phyloP scores from a whole-genome alignment of 2,888 invertebrate species.

The Marasmarcha lunaedactyla region DNA sequence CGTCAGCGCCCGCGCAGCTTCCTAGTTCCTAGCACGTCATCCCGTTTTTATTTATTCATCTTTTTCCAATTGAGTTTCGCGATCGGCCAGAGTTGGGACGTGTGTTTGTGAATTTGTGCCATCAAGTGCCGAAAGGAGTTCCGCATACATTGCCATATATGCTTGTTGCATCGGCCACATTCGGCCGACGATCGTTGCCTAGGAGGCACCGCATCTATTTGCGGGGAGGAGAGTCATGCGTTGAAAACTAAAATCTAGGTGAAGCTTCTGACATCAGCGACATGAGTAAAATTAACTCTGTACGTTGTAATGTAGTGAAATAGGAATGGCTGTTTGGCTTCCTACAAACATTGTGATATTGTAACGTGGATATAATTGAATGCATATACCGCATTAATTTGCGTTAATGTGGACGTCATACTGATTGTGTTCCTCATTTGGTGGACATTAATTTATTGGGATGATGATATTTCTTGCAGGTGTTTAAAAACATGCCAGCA shows the following conservation, averaged over 20 bases:
- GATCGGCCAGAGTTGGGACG: no score
- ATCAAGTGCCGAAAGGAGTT: no score
- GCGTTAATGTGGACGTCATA: no score
- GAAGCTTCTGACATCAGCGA: slow-evolving; percentile 66
- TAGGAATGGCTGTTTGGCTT: slow-evolving; percentile 23
- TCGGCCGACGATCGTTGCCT: slow-evolving; percentile 19
- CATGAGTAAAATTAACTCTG: slow-evolving; percentile 62
- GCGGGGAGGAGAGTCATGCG: slow-evolving; percentile 37
- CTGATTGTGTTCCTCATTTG: no score
- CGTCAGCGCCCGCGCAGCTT: slow-evolving; percentile 22
- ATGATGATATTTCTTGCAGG: no score
- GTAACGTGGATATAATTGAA: no score
- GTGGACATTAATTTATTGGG: no score
- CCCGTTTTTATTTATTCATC: slow-evolving; percentile 18
- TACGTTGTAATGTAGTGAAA: slow-evolving; percentile 44
- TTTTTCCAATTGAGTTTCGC: no score
- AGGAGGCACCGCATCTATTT: slow-evolving; percentile 45
- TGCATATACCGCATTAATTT: no score
- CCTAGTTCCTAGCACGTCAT: slow-evolving; percentile 13
- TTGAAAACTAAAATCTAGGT: slow-evolving; percentile 57
- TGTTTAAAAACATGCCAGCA: no score
- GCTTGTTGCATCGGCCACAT: slow-evolving; percentile 1
- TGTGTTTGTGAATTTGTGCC: no score
- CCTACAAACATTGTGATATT: slow-evolving; percentile 24
- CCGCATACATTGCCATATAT: no score